A percentile compares a stretch with the other conserved stretches of the same genome.
Evolutionary conservation across 1,140 invertebrate genomes (phyloP).

Genomic region (Penaeus vannamei): DNA sequence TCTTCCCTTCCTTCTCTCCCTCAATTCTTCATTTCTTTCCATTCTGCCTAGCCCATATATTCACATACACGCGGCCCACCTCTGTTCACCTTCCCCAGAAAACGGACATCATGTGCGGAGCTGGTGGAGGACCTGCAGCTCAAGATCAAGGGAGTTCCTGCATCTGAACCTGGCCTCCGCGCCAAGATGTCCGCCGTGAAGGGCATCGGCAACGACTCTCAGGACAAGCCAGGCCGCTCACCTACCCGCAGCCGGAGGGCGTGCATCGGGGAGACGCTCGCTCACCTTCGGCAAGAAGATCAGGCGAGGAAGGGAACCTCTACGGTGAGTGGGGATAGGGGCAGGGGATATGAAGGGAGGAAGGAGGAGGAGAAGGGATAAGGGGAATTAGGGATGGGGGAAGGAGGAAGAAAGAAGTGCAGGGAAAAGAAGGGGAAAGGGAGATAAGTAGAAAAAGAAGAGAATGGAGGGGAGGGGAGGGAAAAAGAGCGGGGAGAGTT

Average conservation of each 20-base stretch:
- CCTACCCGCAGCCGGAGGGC: slow-evolving; percentile 98
- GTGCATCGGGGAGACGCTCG: slow-evolving; percentile 97
- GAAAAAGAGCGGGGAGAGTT: background rate
- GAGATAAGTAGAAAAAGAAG: no score
- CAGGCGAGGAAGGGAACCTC: slow-evolving; percentile 92
- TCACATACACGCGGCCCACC: background rate
- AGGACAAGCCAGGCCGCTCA: slow-evolving; percentile 77
- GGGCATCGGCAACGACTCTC: slow-evolving; percentile 79
- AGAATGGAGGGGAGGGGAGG: no score
- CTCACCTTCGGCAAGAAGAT: slow-evolving; percentile 95
- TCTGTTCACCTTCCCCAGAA: slow-evolving; percentile 78
- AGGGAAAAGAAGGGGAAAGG: no score
- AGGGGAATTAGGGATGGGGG: no score
- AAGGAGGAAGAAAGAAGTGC: no score
- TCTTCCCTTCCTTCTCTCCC: background rate
- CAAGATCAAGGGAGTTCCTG: slow-evolving; percentile 98
- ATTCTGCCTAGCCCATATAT: background rate
- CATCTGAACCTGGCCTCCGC: slow-evolving; percentile 98
- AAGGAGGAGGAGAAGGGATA: background rate
- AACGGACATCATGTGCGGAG: slow-evolving; percentile 96
- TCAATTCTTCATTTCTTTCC: background rate
- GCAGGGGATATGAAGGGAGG: background rate
- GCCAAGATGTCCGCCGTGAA: slow-evolving; percentile 97
- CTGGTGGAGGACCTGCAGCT: slow-evolving; percentile 95
- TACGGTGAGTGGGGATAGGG: slow-evolving; percentile 79